Percentiles rank a stretch among this genome's conserved stretches.
Evolutionary conservation across 2,888 invertebrate genomes (phyloP).

Genomic region (Cataglyphis altisquamis): DNA sequence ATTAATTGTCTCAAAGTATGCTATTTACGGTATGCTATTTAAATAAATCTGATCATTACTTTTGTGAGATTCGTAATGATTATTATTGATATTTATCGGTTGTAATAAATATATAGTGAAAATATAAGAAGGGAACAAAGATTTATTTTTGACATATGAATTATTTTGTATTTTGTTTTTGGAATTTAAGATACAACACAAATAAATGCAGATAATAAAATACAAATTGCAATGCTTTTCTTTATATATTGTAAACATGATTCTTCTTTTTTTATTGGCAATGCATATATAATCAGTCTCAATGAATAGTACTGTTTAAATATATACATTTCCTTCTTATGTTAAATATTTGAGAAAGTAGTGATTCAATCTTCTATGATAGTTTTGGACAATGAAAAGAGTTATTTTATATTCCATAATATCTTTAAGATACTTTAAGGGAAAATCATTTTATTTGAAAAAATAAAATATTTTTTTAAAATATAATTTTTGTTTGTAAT

Average conservation of each 20-base stretch:
- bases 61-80: not conserved
- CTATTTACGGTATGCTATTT: not conserved
- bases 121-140: not conserved
- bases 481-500: not conserved
- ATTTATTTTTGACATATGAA: constrained; percentile 4
- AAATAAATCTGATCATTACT: not conserved
- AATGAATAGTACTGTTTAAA: not conserved
- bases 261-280: not conserved
- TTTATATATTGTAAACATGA: not conserved
- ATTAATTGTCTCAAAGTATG: not conserved
- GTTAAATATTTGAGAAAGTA: not conserved
- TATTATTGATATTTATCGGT: not conserved
- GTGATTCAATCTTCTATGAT: not conserved
- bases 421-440: not conserved
- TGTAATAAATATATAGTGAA: not conserved
- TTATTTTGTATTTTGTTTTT: constrained; percentile 23
- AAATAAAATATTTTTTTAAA: not conserved
- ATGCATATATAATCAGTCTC: not conserved
- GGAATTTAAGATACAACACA: not conserved
- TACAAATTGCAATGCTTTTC: not conserved
- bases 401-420: not conserved
- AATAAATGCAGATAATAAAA: constrained; percentile 5
- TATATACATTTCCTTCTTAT: not conserved
- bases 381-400: not conserved
- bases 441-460: not conserved